These are phyloP conservation scores for Nerophis lumbriciformis DNA, from an alignment of 2,113 vertebrate genomes.

Conservation along the genomic window DNA sequence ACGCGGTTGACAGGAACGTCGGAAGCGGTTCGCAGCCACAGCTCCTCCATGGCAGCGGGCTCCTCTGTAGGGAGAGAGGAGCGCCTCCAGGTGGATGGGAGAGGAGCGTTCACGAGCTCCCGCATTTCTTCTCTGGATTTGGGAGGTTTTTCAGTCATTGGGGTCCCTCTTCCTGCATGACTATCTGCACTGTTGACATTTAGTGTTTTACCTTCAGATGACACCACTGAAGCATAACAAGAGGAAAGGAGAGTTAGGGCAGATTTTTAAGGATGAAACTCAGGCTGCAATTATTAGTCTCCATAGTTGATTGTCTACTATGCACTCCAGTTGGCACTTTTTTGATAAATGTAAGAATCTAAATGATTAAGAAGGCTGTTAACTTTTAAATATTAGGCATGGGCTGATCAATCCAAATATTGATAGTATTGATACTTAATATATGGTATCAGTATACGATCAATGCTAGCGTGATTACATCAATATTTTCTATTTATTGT, in stretches of 20 bases:
- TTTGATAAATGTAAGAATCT: too few relatives aligned
- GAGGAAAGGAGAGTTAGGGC: background rate
- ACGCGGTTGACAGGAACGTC: slow-evolving; percentile 56
- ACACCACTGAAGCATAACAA: slow-evolving; percentile 24
- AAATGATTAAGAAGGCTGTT: too few relatives aligned
- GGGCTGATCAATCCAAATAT: too few relatives aligned
- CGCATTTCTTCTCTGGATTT: slow-evolving; percentile 73
- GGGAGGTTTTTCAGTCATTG: slow-evolving; percentile 55
- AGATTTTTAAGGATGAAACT: background rate
- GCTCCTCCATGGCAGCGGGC: slow-evolving; percentile 69
- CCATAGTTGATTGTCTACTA: too few relatives aligned
- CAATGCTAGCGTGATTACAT: too few relatives aligned
- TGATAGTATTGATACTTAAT: too few relatives aligned
- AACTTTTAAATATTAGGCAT: too few relatives aligned
- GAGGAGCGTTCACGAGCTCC: slow-evolving; percentile 81
- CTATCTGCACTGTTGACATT: slow-evolving; percentile 19
- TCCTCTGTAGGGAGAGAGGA: slow-evolving; percentile 84
- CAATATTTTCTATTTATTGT: too few relatives aligned
- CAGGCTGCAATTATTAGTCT: too few relatives aligned
- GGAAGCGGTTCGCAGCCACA: slow-evolving; percentile 48
- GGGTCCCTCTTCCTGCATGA: slow-evolving; percentile 17
- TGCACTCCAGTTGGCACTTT: too few relatives aligned
- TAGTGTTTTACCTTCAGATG: slow-evolving; percentile 34
- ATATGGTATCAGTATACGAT: too few relatives aligned
- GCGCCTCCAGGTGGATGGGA: slow-evolving; percentile 87